Conservation (phyloP, 1,140 invertebrate species). For the Pseudomyrmex dendroicus region DNA sequence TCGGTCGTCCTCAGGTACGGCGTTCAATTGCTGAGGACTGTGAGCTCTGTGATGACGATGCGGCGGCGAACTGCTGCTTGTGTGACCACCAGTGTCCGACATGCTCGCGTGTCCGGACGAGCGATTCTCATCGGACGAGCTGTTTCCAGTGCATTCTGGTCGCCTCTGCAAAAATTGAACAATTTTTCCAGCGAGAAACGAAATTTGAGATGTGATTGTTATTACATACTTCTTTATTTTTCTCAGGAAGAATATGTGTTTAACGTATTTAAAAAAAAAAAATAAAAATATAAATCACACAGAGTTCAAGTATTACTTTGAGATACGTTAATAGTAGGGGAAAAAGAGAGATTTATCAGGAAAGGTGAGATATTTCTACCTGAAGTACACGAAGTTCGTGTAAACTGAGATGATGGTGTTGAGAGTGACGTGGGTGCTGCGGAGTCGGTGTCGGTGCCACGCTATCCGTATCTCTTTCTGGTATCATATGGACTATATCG, state of each 20-base stretch:
- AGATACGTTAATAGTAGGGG: too few species aligned
- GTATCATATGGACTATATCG: slow-evolving; percentile 86
- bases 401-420: slow-evolving; percentile 87
- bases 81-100: slow-evolving; percentile 92
- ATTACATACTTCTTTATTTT: too few species aligned
- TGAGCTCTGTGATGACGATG: slow-evolving; percentile 85
- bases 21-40: slow-evolving; percentile 86
- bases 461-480: slow-evolving; percentile 87
- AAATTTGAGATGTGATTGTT: too few species aligned
- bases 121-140: slow-evolving; percentile 94
- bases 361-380: slow-evolving; percentile 78
- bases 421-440: slow-evolving; percentile 82
- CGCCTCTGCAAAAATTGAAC: slow-evolving; percentile 86
- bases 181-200: not conserved
- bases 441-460: slow-evolving; percentile 81
- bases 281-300: slow-evolving; percentile 4
- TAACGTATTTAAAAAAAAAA: not conserved
- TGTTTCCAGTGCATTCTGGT: slow-evolving; percentile 91
- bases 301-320: too few species aligned
- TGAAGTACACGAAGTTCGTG: slow-evolving; percentile 88
- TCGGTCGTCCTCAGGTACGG: slow-evolving; percentile 90
- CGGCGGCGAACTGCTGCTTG: slow-evolving; percentile 88
- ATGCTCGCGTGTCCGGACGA: slow-evolving; percentile 96
- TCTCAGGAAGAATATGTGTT: too few species aligned
- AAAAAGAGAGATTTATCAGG: not conserved